A percentile compares a stretch with the other conserved stretches of the same genome.
Evolutionary conservation across 2,113 vertebrate genomes (phyloP).

Genomic region (Tachysurus fulvidraco): DNA sequence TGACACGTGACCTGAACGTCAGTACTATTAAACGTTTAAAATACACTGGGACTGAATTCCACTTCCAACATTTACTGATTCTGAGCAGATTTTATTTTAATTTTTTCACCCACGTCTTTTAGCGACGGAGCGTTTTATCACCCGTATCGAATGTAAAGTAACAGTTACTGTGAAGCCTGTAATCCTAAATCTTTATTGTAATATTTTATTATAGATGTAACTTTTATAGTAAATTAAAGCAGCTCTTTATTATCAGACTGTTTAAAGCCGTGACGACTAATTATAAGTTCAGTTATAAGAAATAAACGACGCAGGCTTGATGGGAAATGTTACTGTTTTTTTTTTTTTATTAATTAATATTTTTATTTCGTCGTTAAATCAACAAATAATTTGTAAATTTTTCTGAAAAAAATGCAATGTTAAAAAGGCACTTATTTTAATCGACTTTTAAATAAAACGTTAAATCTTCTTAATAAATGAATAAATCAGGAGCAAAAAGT

Average conservation of each 20-base stretch:
- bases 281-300: background rate
- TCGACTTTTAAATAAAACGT: background rate
- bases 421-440: background rate
- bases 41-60: background rate
- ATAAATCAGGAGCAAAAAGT: background rate
- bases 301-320: background rate
- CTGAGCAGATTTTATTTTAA: background rate
- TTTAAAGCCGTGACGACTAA: too few relatives aligned
- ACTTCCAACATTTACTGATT: slow-evolving; percentile 18
- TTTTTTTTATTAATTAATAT: too few relatives aligned
- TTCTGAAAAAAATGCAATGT: background rate
- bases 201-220: background rate
- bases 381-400: too few relatives aligned
- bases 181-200: background rate
- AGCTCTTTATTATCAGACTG: background rate
- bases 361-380: background rate
- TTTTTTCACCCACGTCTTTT: background rate
- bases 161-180: background rate
- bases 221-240: background rate
- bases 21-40: background rate
- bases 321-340: background rate
- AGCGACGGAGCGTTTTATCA: background rate
- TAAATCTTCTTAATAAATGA: background rate
- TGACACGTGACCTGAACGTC: background rate
- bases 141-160: background rate